Percentiles rank a stretch among this genome's conserved stretches.
Conservation (phyloP, 1,140 invertebrate species). For the Bombus picipes region DNA sequence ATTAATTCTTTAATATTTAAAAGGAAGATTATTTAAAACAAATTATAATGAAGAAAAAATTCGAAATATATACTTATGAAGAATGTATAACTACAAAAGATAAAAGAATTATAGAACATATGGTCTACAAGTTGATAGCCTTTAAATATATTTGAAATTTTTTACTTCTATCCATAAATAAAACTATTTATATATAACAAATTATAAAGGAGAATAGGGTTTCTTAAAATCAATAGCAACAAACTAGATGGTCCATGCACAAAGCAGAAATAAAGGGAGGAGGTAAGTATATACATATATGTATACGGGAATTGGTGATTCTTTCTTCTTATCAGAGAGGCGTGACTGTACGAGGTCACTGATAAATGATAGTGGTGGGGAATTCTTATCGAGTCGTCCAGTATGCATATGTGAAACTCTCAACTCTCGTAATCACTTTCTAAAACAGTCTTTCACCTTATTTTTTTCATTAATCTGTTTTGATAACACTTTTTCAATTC, state of each 20-base stretch:
- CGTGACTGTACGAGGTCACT: constrained; percentile 69
- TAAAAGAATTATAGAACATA: no score
- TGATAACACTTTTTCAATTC: not conserved
- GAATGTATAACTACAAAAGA: no score
- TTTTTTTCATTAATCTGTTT: constrained; percentile 13
- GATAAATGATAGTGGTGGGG: constrained; percentile 68
- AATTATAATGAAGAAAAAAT: no score
- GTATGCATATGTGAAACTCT: constrained; percentile 46
- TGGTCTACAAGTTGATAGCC: no score
- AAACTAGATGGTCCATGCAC: not conserved
- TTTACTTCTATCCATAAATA: not conserved
- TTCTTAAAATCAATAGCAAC: not conserved
- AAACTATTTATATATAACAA: not conserved
- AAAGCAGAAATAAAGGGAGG: constrained; percentile 18
- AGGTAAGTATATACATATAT: not conserved
- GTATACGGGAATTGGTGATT: constrained; percentile 31
- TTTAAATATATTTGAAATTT: no score
- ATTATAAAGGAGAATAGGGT: not conserved
- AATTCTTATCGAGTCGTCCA: constrained; percentile 46
- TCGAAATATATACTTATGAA: no score
- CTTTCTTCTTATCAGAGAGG: constrained; percentile 64
- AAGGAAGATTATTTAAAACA: no score
- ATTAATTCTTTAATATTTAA: no score
- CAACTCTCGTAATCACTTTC: constrained; percentile 60
- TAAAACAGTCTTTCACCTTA: constrained; percentile 57